Percentiles rank a stretch among this genome's conserved stretches.
phyloP scores from a whole-genome alignment of 2,888 invertebrate species.

The Drosophila mettleri region DNA sequence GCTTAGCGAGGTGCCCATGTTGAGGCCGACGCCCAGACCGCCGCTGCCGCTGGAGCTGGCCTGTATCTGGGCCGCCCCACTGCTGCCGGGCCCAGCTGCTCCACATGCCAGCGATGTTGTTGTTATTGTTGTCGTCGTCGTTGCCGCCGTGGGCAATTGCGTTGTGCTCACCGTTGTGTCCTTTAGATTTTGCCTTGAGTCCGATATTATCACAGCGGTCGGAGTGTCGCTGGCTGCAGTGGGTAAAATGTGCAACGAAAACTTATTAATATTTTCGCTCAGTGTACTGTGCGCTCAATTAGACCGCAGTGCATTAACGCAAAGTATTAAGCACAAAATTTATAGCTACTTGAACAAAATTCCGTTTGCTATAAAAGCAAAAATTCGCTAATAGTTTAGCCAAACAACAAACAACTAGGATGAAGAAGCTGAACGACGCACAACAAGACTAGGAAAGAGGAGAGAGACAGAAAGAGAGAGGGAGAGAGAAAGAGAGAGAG shows the following conservation, averaged over 20 bases:
- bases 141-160: conserved; percentile 81
- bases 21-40: conserved; percentile 63
- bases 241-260: conserved; percentile 6
- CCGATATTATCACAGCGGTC: conserved; percentile 84
- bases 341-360: conserved; percentile 57
- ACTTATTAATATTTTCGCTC: conserved; percentile 14
- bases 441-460: conserved; percentile 4
- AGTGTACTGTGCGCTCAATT: conserved; percentile 24
- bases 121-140: conserved; percentile 81
- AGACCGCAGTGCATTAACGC: conserved; percentile 35
- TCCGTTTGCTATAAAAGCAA: conserved; percentile 53
- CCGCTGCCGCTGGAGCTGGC: conserved; percentile 46
- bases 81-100: conserved; percentile 35
- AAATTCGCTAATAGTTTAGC: conserved; percentile 57
- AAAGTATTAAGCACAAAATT: conserved; percentile 44
- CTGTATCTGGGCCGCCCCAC: conserved; percentile 9
- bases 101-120: conserved; percentile 66
- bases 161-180: conserved; percentile 85
- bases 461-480: neutral
- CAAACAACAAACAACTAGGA: conserved; percentile 51
- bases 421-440: conserved; percentile 32
- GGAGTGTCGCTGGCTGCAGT: conserved; percentile 83
- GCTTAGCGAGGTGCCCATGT: conserved; percentile 65
- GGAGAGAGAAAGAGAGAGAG: conserved; percentile 1
- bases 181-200: conserved; percentile 85